These are phyloP conservation scores for Eupleurogrammus muticus DNA, from an alignment of 2,797 vertebrate species.

Conservation along the genomic window DNA sequence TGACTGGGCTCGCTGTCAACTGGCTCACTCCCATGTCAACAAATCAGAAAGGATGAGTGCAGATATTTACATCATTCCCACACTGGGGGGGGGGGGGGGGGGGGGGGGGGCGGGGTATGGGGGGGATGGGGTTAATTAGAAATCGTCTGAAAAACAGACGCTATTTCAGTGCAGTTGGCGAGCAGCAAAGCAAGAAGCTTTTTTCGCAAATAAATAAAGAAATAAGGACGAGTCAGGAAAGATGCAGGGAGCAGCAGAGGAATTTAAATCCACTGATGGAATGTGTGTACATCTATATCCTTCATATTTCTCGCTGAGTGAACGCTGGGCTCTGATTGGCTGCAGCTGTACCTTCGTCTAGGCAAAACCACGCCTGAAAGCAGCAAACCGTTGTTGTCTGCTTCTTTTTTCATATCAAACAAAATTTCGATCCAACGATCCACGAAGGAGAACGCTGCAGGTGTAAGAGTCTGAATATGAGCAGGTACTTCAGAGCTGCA, in stretches of 20 bases:
- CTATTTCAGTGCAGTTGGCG: conserved; percentile 83
- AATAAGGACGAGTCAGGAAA: conserved; percentile 67
- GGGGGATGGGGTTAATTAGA: conserved; percentile 80
- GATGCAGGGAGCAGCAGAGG: conserved; percentile 63
- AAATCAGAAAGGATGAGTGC: conserved; percentile 82
- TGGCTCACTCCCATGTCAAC: conserved; percentile 79
- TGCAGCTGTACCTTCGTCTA: no score
- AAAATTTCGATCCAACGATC: no score
- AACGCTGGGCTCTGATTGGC: no score
- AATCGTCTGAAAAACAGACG: conserved; percentile 81
- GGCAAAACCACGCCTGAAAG: no score
- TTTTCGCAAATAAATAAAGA: conserved; percentile 69
- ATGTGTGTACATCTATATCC: conserved; percentile 76
- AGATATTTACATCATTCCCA: conserved; percentile 80
- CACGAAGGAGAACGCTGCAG: no score
- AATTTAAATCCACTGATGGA: conserved; percentile 83
- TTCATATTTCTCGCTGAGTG: conserved; percentile 52
- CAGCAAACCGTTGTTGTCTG: no score
- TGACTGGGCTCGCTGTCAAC: conserved; percentile 80
- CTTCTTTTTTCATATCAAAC: no score
- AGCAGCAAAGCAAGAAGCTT: conserved; percentile 78
- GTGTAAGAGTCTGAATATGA: no score
- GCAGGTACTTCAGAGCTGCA: no score
- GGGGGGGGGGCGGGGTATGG: conserved; percentile 38
- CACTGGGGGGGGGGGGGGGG: conserved; percentile 54